Conservation (phyloP, 2,888 invertebrate species). For the Drosophila nigricruria region DNA sequence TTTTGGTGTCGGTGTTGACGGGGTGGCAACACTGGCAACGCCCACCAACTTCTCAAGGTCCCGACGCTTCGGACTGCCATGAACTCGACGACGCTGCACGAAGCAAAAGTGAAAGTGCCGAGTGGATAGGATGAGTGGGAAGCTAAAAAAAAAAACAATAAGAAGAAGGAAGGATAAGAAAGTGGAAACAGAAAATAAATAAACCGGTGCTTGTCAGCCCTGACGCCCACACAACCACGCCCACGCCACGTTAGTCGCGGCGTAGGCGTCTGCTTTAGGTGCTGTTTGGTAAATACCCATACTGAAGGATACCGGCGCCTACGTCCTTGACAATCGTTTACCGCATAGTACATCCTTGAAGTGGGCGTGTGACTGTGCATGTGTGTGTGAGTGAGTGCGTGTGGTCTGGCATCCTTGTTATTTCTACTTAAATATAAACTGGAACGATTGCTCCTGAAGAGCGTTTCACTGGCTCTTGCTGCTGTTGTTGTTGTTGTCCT, state of each 20-base stretch:
- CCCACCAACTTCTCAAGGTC: conserved; percentile 70
- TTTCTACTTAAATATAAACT: conserved; percentile 20
- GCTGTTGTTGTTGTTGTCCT: not conserved
- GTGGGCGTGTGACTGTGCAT: conserved; percentile 23
- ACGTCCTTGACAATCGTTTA: conserved; percentile 74
- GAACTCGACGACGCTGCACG: conserved; percentile 52
- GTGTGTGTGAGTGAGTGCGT: conserved; percentile 11
- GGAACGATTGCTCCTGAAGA: conserved; percentile 33
- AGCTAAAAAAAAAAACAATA: not conserved
- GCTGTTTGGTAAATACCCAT: conserved; percentile 57
- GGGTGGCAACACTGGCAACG: conserved; percentile 46
- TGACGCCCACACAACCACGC: conserved; percentile 33
- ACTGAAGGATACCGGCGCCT: conserved; percentile 61
- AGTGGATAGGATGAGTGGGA: conserved; percentile 14
- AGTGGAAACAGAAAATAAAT: conserved; percentile 18
- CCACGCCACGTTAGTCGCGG: conserved; percentile 15
- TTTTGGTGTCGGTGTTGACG: conserved; percentile 2
- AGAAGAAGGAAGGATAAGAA: not conserved
- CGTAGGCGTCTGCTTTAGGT: conserved; percentile 52
- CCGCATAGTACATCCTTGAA: conserved; percentile 26
- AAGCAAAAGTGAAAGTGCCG: conserved; percentile 66
- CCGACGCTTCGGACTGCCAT: conserved; percentile 57
- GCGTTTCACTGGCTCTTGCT: conserved; percentile 6
- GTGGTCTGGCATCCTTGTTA: conserved; percentile 52
- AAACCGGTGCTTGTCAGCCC: conserved; percentile 29